phyloP scores from a whole-genome alignment of 2,113 vertebrate species.

The Solea senegalensis region DNA sequence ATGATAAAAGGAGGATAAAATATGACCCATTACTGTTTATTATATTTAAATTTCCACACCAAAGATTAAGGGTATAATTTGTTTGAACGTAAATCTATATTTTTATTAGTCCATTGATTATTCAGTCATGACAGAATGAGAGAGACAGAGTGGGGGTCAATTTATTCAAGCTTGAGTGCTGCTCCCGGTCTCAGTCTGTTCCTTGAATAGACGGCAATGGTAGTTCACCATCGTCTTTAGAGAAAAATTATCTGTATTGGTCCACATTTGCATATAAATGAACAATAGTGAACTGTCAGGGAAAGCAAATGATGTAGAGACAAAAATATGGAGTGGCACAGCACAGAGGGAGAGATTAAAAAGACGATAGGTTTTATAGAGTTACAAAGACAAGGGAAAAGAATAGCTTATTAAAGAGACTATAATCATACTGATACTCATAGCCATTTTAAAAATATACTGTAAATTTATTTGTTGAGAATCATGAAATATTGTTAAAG shows the following conservation, averaged over 20 bases:
- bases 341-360: slow-evolving; percentile 31
- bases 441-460: too few relatives aligned
- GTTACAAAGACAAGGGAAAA: slow-evolving; percentile 1
- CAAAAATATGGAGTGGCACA: slow-evolving; percentile 41
- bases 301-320: slow-evolving; percentile 40
- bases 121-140: slow-evolving; percentile 1
- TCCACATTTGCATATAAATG: slow-evolving; percentile 75
- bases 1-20: background rate
- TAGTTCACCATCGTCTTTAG: slow-evolving; percentile 40
- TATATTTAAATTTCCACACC: background rate
- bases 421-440: background rate
- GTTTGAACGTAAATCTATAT: background rate
- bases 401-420: background rate
- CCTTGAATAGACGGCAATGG: slow-evolving; percentile 39
- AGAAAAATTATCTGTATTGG: slow-evolving; percentile 59
- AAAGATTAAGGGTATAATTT: background rate
- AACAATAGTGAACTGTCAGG: slow-evolving; percentile 59
- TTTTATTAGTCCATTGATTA: background rate
- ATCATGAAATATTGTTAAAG: background rate
- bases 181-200: slow-evolving; percentile 10
- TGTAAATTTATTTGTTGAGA: background rate
- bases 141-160: background rate
- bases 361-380: background rate
- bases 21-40: background rate
- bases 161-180: slow-evolving; percentile 9